A percentile compares a stretch with the other conserved stretches of the same genome.
Evolutionary conservation across 1,140 invertebrate genomes (phyloP).

Genomic region (Drosophila bocqueti): DNA sequence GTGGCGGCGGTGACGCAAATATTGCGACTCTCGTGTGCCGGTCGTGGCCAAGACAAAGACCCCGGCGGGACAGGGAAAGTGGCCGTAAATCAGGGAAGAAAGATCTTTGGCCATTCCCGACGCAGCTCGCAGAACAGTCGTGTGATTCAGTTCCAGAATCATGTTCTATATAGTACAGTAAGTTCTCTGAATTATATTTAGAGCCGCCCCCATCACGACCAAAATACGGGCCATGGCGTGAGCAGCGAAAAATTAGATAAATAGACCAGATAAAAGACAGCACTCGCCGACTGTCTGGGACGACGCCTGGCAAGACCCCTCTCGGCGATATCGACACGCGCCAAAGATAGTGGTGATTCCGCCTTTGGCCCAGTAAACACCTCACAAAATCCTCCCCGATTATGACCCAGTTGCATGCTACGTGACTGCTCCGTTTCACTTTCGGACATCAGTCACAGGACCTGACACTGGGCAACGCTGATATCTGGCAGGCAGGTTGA

Average conservation of each 20-base stretch:
- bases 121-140: neutral
- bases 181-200: conserved; percentile 19
- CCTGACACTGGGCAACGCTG: too few relatives aligned
- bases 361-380: conserved; percentile 6
- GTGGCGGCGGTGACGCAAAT: conserved; percentile 68
- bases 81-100: conserved; percentile 33
- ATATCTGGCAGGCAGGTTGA: conserved; percentile 15
- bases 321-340: conserved; percentile 27
- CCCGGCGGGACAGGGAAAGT: conserved; percentile 2
- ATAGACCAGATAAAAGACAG: conserved; percentile 35
- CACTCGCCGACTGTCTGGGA: conserved; percentile 5
- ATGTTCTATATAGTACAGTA: neutral
- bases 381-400: neutral
- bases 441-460: conserved; percentile 27
- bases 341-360: conserved; percentile 17
- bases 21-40: conserved; percentile 57
- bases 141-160: conserved; percentile 42
- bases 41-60: conserved; percentile 10
- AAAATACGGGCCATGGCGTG: conserved; percentile 35
- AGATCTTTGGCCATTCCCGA: conserved; percentile 3
- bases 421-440: conserved; percentile 26
- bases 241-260: conserved; percentile 36
- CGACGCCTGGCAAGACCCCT: conserved; percentile 19
- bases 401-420: conserved; percentile 8
- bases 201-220: conserved; percentile 23